Evolutionary conservation across 2,888 invertebrate species (phyloP).

Genomic region (Masnerella sp.): DNA sequence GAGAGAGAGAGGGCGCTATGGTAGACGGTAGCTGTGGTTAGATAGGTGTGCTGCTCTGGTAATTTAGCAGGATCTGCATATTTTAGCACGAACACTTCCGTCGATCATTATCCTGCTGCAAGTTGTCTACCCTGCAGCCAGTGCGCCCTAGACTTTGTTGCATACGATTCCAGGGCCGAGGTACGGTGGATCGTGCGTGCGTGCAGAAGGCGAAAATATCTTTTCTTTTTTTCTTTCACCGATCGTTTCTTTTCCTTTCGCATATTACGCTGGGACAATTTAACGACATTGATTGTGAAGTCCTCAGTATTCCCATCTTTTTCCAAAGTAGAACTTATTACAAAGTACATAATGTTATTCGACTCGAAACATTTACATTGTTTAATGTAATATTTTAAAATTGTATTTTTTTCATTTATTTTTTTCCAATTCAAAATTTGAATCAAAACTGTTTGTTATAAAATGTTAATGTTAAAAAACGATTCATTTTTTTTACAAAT

Average conservation of each 20-base stretch:
- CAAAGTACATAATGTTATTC: no score
- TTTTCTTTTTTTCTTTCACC: constrained; percentile 29
- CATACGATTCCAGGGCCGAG: constrained; percentile 47
- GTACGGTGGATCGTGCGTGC: constrained; percentile 55
- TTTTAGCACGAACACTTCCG: constrained; percentile 77
- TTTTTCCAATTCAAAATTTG: no score
- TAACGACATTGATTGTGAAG: constrained; percentile 30
- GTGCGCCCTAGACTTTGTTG: constrained; percentile 59
- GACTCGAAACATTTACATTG: no score
- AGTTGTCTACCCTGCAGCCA: constrained; percentile 64
- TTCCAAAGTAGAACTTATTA: no score
- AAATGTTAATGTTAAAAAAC: no score
- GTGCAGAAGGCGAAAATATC: constrained; percentile 55
- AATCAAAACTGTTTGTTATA: no score
- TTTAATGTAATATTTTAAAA: no score
- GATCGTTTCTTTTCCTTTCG: constrained; percentile 30
- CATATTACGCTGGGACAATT: constrained; percentile 14
- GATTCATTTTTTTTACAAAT: no score
- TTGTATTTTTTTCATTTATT: no score
- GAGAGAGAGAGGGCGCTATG: constrained; percentile 2
- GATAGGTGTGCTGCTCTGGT: constrained; percentile 71
- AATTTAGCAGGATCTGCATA: constrained; percentile 77
- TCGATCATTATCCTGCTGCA: constrained; percentile 74
- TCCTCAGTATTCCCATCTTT: no score
- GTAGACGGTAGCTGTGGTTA: constrained; percentile 61